Percentiles rank a stretch among this genome's conserved stretches.
These are phyloP conservation scores for Pachyrhynchus sulphureomaculatus DNA, from an alignment of 1,140 invertebrate genomes.

Conservation along the genomic window DNA sequence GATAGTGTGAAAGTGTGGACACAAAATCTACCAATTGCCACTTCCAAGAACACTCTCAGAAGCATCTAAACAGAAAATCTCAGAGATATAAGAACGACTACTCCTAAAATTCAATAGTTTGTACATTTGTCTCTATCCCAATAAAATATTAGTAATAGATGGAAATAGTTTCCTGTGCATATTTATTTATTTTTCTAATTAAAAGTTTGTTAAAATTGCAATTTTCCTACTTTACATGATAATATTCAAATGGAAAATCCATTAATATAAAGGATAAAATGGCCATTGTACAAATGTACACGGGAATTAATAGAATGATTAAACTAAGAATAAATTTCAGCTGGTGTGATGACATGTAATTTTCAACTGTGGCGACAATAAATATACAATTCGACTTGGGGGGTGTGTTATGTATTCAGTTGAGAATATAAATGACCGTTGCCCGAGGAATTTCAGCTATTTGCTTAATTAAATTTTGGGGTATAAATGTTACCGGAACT, in stretches of 20 bases:
- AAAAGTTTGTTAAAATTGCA: no score
- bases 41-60: no score
- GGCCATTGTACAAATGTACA: conserved; percentile 25
- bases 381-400: conserved; percentile 39
- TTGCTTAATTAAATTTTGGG: conserved; percentile 46
- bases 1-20: no score
- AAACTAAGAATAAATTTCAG: conserved; percentile 33
- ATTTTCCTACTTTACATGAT: no score
- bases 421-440: conserved; percentile 45
- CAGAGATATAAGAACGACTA: no score
- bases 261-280: conserved; percentile 20
- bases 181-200: no score
- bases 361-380: conserved; percentile 34
- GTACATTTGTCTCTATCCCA: no score
- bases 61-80: no score
- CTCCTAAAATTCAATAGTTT: no score
- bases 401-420: conserved; percentile 43
- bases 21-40: no score
- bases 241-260: conserved; percentile 18
- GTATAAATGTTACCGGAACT: conserved; percentile 44
- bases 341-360: conserved; percentile 35
- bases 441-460: conserved; percentile 46
- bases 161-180: no score
- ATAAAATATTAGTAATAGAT: no score
- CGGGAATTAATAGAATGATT: conserved; percentile 27